A percentile compares a stretch with the other conserved stretches of the same genome.
Evolutionary conservation across 2,797 vertebrate genomes (phyloP).

Genomic region (Sphenopsis melanotis): DNA sequence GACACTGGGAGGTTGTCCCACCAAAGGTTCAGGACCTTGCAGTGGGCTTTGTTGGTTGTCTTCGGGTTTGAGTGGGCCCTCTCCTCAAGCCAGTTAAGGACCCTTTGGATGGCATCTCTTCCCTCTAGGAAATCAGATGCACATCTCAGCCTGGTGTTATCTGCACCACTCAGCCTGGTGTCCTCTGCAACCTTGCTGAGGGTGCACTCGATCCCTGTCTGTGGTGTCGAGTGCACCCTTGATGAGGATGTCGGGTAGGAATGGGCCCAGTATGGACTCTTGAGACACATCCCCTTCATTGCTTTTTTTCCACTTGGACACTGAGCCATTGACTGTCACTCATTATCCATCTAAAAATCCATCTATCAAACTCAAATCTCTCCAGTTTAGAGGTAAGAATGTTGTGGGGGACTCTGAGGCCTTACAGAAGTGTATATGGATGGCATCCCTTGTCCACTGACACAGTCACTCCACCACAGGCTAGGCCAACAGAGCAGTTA

Average conservation of each 20-base stretch:
- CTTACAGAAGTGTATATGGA: background rate
- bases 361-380: background rate
- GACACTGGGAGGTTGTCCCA: accelerated
- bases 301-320: background rate
- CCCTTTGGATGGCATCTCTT: background rate
- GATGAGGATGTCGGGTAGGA: background rate
- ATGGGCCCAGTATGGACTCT: background rate
- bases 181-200: background rate
- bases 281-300: background rate
- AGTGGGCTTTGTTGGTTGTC: background rate
- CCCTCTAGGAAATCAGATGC: background rate
- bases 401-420: background rate
- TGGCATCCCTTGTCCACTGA: background rate
- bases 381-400: background rate
- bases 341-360: background rate
- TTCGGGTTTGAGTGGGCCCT: accelerated
- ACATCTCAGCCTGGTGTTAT: background rate
- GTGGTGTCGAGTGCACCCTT: background rate
- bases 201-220: too few relatives aligned
- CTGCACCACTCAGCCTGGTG: background rate
- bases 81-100: background rate
- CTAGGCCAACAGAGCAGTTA: background rate
- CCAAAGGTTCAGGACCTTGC: background rate
- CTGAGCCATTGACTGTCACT: background rate
- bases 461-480: background rate